Conservation (phyloP, 2,113 vertebrate genomes). For the Hylia prasina region DNA sequence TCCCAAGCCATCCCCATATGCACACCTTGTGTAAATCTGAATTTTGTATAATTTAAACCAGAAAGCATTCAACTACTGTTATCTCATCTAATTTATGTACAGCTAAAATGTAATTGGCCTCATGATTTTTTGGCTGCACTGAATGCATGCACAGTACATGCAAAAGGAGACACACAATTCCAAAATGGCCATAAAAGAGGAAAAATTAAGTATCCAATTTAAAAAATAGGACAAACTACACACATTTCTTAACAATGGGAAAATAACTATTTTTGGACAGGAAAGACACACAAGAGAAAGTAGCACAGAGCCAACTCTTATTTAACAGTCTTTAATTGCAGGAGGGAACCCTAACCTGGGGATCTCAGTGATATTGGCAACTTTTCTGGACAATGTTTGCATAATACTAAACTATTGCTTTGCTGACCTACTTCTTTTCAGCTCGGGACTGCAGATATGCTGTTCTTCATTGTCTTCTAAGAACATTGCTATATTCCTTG, state of each 20-base stretch:
- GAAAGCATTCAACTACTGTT: constrained; percentile 50
- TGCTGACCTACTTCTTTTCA: constrained; percentile 31
- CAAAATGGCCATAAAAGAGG: constrained; percentile 33
- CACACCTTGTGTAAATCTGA: constrained; percentile 50
- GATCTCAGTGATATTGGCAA: constrained; percentile 20
- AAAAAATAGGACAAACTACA: constrained; percentile 45
- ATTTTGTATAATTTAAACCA: constrained; percentile 48
- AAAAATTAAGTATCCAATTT: constrained; percentile 41
- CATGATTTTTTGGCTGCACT: constrained; percentile 58
- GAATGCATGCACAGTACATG: constrained; percentile 1
- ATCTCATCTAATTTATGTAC: constrained; percentile 63
- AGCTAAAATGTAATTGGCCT: constrained; percentile 52
- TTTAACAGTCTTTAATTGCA: neutral
- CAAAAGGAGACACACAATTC: constrained; percentile 39
- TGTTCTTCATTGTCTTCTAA: neutral
- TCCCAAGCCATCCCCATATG: constrained; percentile 42
- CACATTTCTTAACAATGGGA: constrained; percentile 15
- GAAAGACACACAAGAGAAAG: neutral
- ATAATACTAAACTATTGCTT: neutral
- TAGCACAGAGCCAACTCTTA: constrained; percentile 3
- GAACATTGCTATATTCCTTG: neutral
- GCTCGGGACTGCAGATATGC: neutral
- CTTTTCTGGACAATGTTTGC: neutral
- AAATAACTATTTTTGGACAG: neutral
- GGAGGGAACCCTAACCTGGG: neutral